Evolutionary conservation across 2,888 invertebrate species (phyloP), one percentile per base, ranked within the genome.

Genomic region (Cryptus armator): DNA sequence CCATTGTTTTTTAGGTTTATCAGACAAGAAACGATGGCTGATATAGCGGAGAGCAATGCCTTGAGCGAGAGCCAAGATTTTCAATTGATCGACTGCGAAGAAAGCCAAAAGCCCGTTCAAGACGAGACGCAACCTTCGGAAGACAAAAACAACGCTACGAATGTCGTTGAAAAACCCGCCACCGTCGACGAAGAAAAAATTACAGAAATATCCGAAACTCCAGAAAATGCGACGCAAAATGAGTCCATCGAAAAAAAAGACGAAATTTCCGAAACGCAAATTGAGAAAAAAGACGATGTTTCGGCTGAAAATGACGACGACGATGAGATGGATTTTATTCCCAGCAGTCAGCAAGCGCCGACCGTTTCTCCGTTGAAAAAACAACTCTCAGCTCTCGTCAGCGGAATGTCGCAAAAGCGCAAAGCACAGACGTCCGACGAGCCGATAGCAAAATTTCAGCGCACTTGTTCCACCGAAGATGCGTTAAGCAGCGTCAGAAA

Each of bases 11-110:
- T 14, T 10, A 76, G 76, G 19, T 76, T 53, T 29, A 14, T 12
- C 6, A 66, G 16, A 76, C 16, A 51, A 3, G 24, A 7, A 80
- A 84, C 44, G 76, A 91, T 91, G 91, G 90, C 91, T 5, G 88
- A 89, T 43, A 70, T 76, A 29, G 87, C 6, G 16, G 78, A 72
- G 0, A 77, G 72, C 64, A 56, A 76, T 4, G 66, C 32, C 16
- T 24, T 87, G 4, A 85, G 84, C 7, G 91, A 91, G 62, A 91
- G 91, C 64, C 92, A 91, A 83, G 90, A 91, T 83, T 91, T 91
- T 84, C 87, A 77, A 32, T 83, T 91, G 0, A 24, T 92, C 0
- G 91, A 88, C 70, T 75, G 77, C 2, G 88, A 81, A 0, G 91
- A 88, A 14, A 75, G 84, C 0, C 78, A 82, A 6, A 83, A 80